phyloP scores from a whole-genome alignment of 23 tunicate species.

The Halocynthia roretzi region DNA sequence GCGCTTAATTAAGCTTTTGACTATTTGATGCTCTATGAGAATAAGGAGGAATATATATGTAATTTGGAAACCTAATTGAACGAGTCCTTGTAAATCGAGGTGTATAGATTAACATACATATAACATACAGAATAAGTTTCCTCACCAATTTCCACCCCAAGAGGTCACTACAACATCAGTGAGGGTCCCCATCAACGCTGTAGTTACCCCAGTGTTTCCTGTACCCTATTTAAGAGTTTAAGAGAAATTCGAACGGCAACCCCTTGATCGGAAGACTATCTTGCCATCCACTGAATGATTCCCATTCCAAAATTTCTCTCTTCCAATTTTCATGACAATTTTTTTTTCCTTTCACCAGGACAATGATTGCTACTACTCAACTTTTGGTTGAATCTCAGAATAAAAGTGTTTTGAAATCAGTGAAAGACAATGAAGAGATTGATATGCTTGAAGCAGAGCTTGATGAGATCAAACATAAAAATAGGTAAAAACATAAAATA shows the following conservation, averaged over 20 bases:
- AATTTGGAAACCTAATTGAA: no score
- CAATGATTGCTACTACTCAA: constrained; percentile 11
- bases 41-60: no score
- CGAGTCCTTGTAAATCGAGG: neutral
- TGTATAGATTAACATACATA: neutral
- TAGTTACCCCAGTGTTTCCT: neutral
- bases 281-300: neutral
- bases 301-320: neutral
- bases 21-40: no score
- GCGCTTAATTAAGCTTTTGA: no score
- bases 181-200: neutral
- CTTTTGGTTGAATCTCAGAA: neutral
- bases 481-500: neutral
- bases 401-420: neutral
- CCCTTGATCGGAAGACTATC: no score
- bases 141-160: neutral
- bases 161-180: neutral
- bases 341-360: neutral
- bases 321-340: neutral
- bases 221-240: neutral
- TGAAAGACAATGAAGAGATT: neutral
- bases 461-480: constrained; percentile 6
- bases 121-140: neutral
- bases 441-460: neutral
- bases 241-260: no score